A percentile compares a stretch with the other conserved stretches of the same genome.
Evolutionary conservation across 2,888 invertebrate species (phyloP).

Genomic region (Phortica okadai): DNA sequence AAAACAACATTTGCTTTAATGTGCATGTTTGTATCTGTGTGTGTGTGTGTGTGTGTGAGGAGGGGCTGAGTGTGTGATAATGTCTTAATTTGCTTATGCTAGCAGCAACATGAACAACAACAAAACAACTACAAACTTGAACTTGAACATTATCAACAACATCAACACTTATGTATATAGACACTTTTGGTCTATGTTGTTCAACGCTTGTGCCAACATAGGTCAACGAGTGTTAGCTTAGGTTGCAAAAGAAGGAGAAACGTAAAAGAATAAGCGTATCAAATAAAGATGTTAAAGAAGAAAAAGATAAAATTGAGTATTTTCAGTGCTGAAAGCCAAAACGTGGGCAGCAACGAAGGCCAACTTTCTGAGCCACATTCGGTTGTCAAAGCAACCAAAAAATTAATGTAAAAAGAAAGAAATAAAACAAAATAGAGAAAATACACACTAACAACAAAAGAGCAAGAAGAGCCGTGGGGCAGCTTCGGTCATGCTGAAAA

Average conservation of each 20-base stretch:
- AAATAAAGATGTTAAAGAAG: too few relatives aligned
- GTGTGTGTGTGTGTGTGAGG: neutral
- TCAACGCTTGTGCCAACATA: neutral
- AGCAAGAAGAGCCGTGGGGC: neutral
- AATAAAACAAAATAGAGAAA: neutral
- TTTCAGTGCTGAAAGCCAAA: too few relatives aligned
- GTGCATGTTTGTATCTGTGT: neutral
- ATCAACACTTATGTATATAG: neutral
- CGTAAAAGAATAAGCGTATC: neutral
- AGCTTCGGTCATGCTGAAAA: neutral
- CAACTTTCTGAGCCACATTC: too few relatives aligned
- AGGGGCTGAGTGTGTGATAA: neutral
- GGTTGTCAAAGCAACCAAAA: too few relatives aligned
- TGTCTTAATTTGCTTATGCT: neutral
- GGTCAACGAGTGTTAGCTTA: neutral
- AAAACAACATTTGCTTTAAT: too few relatives aligned
- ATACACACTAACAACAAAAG: neutral
- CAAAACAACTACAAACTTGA: neutral
- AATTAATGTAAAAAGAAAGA: neutral
- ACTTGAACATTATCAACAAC: neutral
- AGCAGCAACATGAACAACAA: neutral
- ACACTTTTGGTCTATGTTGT: neutral
- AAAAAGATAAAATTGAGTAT: too few relatives aligned
- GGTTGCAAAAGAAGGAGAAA: neutral
- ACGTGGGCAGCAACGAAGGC: too few relatives aligned